Conservation (phyloP, 2,797 vertebrate genomes). For the Myotis daubentonii region DNA sequence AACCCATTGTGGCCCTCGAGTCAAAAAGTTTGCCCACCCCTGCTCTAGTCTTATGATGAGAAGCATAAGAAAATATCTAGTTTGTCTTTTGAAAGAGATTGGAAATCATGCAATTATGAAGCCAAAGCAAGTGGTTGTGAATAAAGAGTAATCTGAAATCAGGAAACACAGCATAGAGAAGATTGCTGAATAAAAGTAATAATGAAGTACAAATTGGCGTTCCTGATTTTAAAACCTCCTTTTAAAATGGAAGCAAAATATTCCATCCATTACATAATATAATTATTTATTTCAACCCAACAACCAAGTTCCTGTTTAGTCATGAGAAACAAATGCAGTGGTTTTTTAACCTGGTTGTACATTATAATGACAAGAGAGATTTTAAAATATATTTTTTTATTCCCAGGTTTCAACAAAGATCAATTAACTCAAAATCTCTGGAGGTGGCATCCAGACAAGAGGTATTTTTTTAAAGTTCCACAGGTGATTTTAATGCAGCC, state of each 20-base stretch:
- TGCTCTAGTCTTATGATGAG: not conserved
- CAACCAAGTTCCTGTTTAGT: not conserved
- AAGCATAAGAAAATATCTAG: not conserved
- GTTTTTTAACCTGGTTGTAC: not conserved
- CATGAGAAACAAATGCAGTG: not conserved
- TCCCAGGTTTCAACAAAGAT: not conserved
- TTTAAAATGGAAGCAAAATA: not conserved
- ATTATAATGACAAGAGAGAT: not conserved
- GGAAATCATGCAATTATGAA: not conserved
- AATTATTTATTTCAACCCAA: conserved; percentile 23
- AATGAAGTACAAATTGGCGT: not conserved
- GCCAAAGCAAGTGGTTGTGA: not conserved
- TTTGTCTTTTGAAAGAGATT: not conserved
- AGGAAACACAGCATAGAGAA: not conserved
- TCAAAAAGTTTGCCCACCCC: too few species aligned
- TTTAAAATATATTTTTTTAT: not conserved
- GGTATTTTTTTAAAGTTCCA: not conserved
- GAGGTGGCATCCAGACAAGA: not conserved
- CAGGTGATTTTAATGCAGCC: not conserved
- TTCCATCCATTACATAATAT: not conserved
- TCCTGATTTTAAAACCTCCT: not conserved
- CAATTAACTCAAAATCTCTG: not conserved
- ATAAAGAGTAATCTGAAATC: conserved; percentile 29
- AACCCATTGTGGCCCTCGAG: too few species aligned
- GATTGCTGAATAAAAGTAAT: not conserved